Conservation (phyloP, 2,888 invertebrate genomes). For the Zaprionus lineosus region DNA sequence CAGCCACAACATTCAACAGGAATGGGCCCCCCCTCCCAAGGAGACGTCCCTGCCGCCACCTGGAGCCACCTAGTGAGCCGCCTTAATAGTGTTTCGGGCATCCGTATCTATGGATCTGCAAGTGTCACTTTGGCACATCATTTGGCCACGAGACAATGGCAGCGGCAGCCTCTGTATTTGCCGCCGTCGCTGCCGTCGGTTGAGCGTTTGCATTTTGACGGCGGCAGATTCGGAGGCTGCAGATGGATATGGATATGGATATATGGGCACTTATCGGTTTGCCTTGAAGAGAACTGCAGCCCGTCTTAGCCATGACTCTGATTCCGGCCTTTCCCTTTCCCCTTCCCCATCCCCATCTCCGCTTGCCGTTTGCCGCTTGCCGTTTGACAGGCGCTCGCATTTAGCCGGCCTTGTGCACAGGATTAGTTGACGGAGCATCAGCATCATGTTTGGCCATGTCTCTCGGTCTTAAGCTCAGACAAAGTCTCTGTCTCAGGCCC, state of each 20-base stretch:
- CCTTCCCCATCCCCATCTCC: background rate
- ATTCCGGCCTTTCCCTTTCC: background rate
- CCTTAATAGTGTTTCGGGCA: constrained; percentile 52
- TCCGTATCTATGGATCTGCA: constrained; percentile 69
- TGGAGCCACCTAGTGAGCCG: constrained; percentile 7
- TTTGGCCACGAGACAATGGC: constrained; percentile 74
- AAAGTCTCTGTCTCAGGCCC: background rate
- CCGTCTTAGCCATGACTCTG: background rate
- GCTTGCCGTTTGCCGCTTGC: no score
- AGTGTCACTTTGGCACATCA: constrained; percentile 78
- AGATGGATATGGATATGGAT: constrained; percentile 26
- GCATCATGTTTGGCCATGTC: constrained; percentile 15
- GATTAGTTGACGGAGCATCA: constrained; percentile 58
- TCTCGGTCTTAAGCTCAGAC: constrained; percentile 3
- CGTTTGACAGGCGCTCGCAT: constrained; percentile 66
- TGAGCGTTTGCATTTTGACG: constrained; percentile 71
- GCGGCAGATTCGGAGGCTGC: constrained; percentile 70
- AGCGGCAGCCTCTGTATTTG: constrained; percentile 67
- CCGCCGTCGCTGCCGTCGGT: constrained; percentile 56
- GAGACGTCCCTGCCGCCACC: background rate
- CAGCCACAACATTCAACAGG: background rate
- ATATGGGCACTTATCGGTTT: constrained; percentile 42
- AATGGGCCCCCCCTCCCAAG: constrained; percentile 10
- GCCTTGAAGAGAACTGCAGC: background rate
- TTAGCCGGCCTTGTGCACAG: constrained; percentile 72